Percentiles rank a stretch among this genome's conserved stretches.
phyloP scores from a whole-genome alignment of 1,140 invertebrate genomes.

The Adelges cooleyi region DNA sequence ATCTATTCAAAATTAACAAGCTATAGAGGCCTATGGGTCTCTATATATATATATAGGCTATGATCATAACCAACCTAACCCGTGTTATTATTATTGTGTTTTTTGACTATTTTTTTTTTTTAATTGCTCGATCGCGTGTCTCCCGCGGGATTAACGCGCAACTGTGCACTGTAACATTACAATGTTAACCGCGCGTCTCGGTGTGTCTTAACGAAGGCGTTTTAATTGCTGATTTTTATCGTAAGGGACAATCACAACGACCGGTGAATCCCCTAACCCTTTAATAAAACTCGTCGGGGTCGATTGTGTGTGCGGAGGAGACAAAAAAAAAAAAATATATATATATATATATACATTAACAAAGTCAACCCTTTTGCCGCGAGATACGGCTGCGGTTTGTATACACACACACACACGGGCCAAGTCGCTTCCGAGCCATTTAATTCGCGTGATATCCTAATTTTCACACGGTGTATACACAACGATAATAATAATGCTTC shows the following conservation, averaged over 20 bases:
- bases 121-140: slow-evolving; percentile 12
- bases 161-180: neutral
- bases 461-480: slow-evolving; percentile 17
- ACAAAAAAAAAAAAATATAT: neutral
- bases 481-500: no score
- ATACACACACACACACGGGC: neutral
- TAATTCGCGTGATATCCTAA: slow-evolving; percentile 7
- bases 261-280: neutral
- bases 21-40: no score
- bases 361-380: slow-evolving; percentile 5
- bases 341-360: no score
- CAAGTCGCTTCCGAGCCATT: neutral
- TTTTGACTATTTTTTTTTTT: neutral
- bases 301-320: neutral
- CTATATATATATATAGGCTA: no score
- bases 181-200: neutral
- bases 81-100: neutral
- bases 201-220: slow-evolving; percentile 7
- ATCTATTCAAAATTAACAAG: no score
- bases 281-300: neutral
- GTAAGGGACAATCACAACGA: neutral
- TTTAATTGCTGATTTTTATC: slow-evolving; percentile 25
- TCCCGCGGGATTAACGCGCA: neutral
- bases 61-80: neutral
- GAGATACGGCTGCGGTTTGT: neutral